These are phyloP conservation scores for Amphipoea oculea DNA, from an alignment of 2,888 invertebrate species.

Conservation along the genomic window DNA sequence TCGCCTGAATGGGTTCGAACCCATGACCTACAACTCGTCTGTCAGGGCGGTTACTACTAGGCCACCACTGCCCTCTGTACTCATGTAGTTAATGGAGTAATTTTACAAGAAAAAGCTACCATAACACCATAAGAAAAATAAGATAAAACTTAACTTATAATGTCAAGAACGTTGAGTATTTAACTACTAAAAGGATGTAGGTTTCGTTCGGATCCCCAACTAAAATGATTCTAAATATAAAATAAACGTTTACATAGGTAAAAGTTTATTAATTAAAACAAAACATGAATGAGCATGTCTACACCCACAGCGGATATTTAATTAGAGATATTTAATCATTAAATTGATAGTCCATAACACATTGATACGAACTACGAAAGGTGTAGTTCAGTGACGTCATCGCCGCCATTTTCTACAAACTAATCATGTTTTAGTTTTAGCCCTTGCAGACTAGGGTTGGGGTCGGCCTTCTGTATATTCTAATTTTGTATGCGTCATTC, in stretches of 20 bases:
- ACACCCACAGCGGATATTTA: slow-evolving; percentile 20
- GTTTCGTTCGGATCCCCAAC: neutral
- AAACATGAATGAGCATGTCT: slow-evolving; percentile 41
- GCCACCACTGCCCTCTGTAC: no score
- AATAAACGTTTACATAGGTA: slow-evolving; percentile 7
- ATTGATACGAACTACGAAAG: slow-evolving; percentile 17
- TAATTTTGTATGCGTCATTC: slow-evolving; percentile 45
- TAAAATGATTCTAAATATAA: slow-evolving; percentile 3
- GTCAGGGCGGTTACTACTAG: no score
- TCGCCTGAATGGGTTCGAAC: no score
- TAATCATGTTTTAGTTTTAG: slow-evolving; percentile 12
- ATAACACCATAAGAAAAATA: neutral
- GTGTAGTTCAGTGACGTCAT: slow-evolving; percentile 37
- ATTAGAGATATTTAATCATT: slow-evolving; percentile 49
- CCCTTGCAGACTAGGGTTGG: slow-evolving; percentile 4
- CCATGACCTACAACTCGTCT: no score
- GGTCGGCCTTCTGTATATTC: slow-evolving; percentile 11
- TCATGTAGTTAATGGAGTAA: neutral
- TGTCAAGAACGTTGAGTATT: neutral
- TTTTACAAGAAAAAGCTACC: neutral
- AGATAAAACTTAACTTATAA: neutral
- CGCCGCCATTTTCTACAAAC: slow-evolving; percentile 35
- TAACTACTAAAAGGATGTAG: neutral
- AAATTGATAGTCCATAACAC: slow-evolving; percentile 41
- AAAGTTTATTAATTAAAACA: slow-evolving; percentile 28